These are phyloP conservation scores for Nomada goodeniana DNA, from an alignment of 2,888 invertebrate species.

Conservation along the genomic window DNA sequence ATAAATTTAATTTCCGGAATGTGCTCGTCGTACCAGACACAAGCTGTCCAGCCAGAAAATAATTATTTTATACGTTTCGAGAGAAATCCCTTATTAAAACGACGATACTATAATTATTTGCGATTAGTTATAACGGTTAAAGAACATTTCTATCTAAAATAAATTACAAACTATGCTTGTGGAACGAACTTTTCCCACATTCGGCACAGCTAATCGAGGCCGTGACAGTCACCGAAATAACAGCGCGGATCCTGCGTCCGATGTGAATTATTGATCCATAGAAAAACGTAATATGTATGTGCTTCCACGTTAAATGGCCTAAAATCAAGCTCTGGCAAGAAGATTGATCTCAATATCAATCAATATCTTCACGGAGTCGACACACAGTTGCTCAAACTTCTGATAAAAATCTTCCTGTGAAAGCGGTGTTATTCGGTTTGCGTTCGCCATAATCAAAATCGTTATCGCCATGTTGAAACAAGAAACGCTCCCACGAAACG, in stretches of 20 bases:
- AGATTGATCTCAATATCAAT: slow-evolving; percentile 50
- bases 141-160: neutral
- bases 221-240: slow-evolving; percentile 5
- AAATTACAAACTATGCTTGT: too few species aligned
- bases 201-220: neutral
- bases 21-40: too few species aligned
- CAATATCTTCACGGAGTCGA: slow-evolving; percentile 25
- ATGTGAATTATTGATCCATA: slow-evolving; percentile 46
- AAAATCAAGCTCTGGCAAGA: slow-evolving; percentile 32
- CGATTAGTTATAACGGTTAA: too few species aligned
- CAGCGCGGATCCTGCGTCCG: slow-evolving; percentile 11
- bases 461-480: slow-evolving; percentile 6
- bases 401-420: slow-evolving; percentile 7
- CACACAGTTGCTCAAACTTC: neutral
- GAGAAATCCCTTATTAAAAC: too few species aligned
- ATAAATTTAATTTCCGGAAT: too few species aligned
- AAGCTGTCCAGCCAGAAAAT: too few species aligned
- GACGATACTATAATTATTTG: too few species aligned
- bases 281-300: slow-evolving; percentile 34
- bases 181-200: neutral
- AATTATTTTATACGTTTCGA: too few species aligned
- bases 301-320: slow-evolving; percentile 31
- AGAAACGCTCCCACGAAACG: neutral
- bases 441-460: slow-evolving; percentile 11
- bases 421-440: slow-evolving; percentile 16